Conservation (phyloP, 2,113 vertebrate genomes). For the Psilopsiagon aurifrons region DNA sequence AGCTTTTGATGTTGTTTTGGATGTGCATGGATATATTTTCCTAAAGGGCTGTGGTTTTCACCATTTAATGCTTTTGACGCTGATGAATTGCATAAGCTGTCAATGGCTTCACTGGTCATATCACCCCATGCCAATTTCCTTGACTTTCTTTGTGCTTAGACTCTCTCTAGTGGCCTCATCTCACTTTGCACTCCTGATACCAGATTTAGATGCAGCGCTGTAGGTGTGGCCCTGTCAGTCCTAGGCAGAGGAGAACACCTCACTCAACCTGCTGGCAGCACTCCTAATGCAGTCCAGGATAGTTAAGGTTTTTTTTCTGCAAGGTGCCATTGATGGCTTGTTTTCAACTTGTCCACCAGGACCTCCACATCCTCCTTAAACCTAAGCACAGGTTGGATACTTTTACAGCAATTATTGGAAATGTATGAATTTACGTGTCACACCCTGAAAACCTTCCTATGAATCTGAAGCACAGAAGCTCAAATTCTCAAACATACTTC, state of each 20-base stretch:
- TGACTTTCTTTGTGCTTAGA: background rate
- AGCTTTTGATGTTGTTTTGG: background rate
- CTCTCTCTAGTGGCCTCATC: background rate
- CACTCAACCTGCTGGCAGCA: background rate
- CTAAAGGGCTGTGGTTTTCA: background rate
- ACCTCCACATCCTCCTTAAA: background rate
- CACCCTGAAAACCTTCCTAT: background rate
- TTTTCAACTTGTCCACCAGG: background rate
- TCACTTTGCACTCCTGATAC: background rate
- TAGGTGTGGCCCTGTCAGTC: background rate
- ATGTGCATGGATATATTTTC: background rate
- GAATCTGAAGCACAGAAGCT: background rate
- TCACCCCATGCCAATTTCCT: background rate
- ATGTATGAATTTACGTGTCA: background rate
- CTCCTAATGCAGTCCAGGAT: background rate
- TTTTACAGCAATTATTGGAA: background rate
- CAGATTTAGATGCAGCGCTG: background rate
- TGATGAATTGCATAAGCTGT: background rate
- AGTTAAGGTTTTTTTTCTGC: background rate
- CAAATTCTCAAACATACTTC: background rate
- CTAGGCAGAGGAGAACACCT: background rate
- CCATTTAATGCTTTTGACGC: background rate
- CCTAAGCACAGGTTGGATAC: background rate
- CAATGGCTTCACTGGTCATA: background rate
- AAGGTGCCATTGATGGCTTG: background rate